phyloP scores from a whole-genome alignment of 2,113 vertebrate genomes.

The Polypterus bichir region DNA sequence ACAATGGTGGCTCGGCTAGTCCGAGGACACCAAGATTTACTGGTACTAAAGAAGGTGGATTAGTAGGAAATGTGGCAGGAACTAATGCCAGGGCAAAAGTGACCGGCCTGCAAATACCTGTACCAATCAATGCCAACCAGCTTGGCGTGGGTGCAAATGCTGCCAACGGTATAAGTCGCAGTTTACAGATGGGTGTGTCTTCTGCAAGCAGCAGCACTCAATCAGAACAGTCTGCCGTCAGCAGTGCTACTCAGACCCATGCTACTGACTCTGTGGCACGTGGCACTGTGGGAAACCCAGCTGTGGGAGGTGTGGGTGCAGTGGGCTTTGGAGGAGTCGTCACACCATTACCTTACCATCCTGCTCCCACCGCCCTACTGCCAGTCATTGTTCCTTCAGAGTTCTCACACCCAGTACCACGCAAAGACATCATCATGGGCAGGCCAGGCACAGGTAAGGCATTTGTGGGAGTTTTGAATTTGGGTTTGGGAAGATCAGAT shows the following conservation, averaged over 20 bases:
- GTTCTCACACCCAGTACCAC: conserved; percentile 67
- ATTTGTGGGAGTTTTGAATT: background rate
- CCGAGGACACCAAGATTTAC: background rate
- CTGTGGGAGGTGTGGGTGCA: conserved; percentile 25
- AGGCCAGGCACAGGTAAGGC: conserved; percentile 79
- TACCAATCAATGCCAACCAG: conserved; percentile 66
- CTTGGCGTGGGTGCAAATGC: conserved; percentile 22
- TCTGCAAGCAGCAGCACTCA: no score
- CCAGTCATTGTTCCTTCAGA: conserved; percentile 74
- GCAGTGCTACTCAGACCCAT: conserved; percentile 25
- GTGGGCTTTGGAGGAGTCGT: conserved; percentile 32
- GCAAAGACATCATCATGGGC: conserved; percentile 86
- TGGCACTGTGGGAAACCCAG: no score
- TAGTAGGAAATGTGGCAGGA: conserved; percentile 23
- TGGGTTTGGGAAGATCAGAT: background rate
- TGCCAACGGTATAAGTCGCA: conserved; percentile 28
- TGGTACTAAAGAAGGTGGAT: no score
- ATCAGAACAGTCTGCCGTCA: no score
- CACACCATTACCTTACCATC: conserved; percentile 75
- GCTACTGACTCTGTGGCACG: conserved; percentile 26
- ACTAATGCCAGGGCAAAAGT: conserved; percentile 29
- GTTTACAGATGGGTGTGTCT: no score
- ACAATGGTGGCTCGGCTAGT: conserved; percentile 7
- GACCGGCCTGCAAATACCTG: conserved; percentile 63
- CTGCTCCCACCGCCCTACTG: conserved; percentile 74